phyloP scores from a whole-genome alignment of 1,140 invertebrate genomes.

The Bilobella aurantiaca region DNA sequence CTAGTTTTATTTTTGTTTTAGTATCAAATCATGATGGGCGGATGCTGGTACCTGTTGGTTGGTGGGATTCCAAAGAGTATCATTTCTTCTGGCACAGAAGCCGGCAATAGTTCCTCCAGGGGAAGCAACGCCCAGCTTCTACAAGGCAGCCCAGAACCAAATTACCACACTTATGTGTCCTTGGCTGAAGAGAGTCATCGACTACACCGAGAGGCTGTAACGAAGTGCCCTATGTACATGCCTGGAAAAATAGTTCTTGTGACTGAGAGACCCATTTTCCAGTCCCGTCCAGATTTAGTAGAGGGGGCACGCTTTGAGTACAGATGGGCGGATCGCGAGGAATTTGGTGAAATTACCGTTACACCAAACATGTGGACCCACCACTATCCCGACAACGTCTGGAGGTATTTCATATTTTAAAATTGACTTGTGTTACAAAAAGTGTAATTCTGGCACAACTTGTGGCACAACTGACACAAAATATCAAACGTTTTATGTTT shows the following conservation, averaged over 20 bases:
- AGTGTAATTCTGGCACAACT: neutral
- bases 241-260: conserved; percentile 33
- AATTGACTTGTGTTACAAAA: no score
- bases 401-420: conserved; percentile 18
- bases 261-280: conserved; percentile 42
- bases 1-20: conserved; percentile 12
- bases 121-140: conserved; percentile 25
- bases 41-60: conserved; percentile 33
- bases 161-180: conserved; percentile 35
- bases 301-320: conserved; percentile 35
- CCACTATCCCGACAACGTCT: conserved; percentile 39
- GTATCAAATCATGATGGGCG: conserved; percentile 34
- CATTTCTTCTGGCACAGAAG: neutral
- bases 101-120: conserved; percentile 1
- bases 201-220: conserved; percentile 26
- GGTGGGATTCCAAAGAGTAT: conserved; percentile 25
- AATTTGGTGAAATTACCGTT: conserved; percentile 41
- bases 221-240: conserved; percentile 28
- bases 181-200: conserved; percentile 32
- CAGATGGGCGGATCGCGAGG: conserved; percentile 39
- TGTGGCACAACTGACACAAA: no score
- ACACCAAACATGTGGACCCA: conserved; percentile 42
- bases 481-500: neutral
- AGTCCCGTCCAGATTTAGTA: conserved; percentile 38
- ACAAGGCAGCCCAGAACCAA: conserved; percentile 12